phyloP scores from a whole-genome alignment of 2,888 invertebrate genomes.

The Pammene aurita region DNA sequence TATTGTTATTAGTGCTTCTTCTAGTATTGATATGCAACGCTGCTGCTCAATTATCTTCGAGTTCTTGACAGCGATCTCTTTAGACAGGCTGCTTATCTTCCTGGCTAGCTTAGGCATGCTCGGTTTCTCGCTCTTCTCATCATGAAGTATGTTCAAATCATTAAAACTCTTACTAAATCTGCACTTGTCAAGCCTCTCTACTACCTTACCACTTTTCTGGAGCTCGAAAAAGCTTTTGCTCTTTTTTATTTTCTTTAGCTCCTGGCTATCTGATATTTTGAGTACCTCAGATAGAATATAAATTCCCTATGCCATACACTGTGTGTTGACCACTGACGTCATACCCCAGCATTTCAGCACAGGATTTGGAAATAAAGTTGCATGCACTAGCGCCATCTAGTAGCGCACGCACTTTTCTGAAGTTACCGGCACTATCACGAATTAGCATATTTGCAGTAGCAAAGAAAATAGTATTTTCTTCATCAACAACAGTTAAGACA shows the following conservation, averaged over 20 bases:
- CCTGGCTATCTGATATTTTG: constrained; percentile 74
- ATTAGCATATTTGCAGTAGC: no score
- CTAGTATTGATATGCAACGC: constrained; percentile 78
- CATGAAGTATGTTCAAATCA: constrained; percentile 65
- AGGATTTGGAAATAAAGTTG: no score
- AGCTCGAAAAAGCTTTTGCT: constrained; percentile 77
- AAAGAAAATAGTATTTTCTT: no score
- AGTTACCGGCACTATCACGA: no score
- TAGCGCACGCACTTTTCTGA: no score
- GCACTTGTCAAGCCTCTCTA: constrained; percentile 81
- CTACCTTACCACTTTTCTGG: constrained; percentile 84
- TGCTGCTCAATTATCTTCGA: constrained; percentile 82
- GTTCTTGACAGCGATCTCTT: constrained; percentile 78
- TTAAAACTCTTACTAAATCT: constrained; percentile 76
- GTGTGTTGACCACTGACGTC: no score
- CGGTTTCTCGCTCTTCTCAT: constrained; percentile 55
- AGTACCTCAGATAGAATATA: constrained; percentile 78
- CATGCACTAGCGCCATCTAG: no score
- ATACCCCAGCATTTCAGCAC: no score
- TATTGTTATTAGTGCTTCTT: constrained; percentile 83
- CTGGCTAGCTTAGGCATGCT: constrained; percentile 67
- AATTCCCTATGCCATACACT: no score
- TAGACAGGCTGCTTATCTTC: constrained; percentile 73
- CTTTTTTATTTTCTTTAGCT: constrained; percentile 67
- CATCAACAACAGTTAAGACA: no score